phyloP scores from a whole-genome alignment of 2,888 invertebrate species.

The Pristionchus arcanus region DNA sequence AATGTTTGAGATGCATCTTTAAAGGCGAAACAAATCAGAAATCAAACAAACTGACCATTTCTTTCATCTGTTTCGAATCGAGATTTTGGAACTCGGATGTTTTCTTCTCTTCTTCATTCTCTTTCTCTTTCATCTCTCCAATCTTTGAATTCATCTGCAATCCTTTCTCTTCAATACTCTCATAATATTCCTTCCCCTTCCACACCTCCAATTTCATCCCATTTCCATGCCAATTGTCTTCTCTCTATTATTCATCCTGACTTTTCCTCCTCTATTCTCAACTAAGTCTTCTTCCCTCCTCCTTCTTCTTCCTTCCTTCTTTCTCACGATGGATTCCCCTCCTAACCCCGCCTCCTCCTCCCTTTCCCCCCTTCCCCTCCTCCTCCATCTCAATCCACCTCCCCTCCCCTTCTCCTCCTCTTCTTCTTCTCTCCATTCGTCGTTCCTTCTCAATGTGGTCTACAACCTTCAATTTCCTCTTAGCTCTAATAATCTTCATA shows the following conservation, averaged over 20 bases:
- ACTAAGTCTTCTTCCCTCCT: background rate
- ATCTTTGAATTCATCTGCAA: constrained; percentile 24
- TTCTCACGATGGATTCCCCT: constrained; percentile 25
- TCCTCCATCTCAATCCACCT: constrained; percentile 20
- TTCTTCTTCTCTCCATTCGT: constrained; percentile 2
- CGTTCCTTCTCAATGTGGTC: constrained; percentile 60
- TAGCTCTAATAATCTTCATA: constrained; percentile 67
- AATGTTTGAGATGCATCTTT: background rate
- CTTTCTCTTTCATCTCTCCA: constrained; percentile 47
- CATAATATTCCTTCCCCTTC: no score
- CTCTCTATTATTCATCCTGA: constrained; percentile 43
- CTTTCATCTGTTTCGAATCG: background rate
- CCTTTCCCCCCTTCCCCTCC: background rate
- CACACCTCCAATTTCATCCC: constrained; percentile 1
- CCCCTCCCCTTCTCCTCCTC: constrained; percentile 4
- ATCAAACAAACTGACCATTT: background rate
- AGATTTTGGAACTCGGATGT: background rate
- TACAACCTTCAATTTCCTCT: constrained; percentile 65
- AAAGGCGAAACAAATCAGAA: background rate
- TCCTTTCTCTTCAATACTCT: background rate
- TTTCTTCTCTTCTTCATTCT: constrained; percentile 28
- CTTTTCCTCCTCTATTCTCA: constrained; percentile 11
- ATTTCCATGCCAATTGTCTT: constrained; percentile 32
- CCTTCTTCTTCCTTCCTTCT: constrained; percentile 27
- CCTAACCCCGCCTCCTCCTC: constrained; percentile 4